phyloP scores from a whole-genome alignment of 2,797 vertebrate genomes.

The Ibycter americanus region DNA sequence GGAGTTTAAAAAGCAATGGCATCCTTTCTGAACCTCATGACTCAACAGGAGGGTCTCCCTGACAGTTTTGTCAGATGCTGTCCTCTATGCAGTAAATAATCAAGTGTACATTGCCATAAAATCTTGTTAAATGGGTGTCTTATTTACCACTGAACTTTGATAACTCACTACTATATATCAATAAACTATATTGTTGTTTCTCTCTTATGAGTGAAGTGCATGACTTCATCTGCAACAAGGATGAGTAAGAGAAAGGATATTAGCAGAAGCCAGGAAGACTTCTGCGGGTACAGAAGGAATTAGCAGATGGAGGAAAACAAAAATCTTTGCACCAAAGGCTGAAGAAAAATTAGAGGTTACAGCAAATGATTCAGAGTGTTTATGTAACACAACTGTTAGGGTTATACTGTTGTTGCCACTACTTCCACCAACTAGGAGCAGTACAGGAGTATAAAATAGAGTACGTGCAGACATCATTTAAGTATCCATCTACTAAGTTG shows the following conservation, averaged over 20 bases:
- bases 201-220: not conserved
- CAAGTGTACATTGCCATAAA: not conserved
- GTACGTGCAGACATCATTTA: not conserved
- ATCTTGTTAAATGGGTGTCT: too few species aligned
- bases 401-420: not conserved
- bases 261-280: not conserved
- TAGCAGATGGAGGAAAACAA: not conserved
- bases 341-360: not conserved
- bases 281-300: not conserved
- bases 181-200: not conserved
- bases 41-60: not conserved
- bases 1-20: not conserved
- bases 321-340: not conserved
- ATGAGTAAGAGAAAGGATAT: not conserved
- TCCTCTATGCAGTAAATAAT: not conserved
- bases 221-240: not conserved
- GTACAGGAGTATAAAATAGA: not conserved
- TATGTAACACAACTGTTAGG: not conserved
- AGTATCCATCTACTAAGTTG: not conserved
- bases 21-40: not conserved
- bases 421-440: not conserved
- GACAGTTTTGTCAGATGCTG: not conserved
- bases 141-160: not conserved
- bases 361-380: not conserved
- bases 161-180: not conserved